Conservation (phyloP, 2,888 invertebrate species). For the Horisme vitalbata region DNA sequence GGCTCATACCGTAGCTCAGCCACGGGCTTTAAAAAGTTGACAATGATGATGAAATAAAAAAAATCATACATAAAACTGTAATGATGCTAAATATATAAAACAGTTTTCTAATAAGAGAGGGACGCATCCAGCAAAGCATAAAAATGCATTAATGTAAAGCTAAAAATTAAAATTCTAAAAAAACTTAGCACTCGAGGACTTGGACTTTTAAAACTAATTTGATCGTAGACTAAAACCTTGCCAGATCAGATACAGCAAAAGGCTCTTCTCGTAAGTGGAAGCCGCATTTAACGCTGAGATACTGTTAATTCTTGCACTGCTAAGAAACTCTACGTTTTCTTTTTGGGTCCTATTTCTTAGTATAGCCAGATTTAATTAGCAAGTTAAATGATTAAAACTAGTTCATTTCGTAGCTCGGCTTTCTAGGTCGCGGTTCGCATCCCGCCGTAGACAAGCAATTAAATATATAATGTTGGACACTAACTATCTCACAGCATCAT, state of each 20-base stretch:
- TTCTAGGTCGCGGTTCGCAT: too few species aligned
- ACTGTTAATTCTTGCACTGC: slow-evolving; percentile 27
- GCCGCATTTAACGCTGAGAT: slow-evolving; percentile 24
- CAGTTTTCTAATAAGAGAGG: too few species aligned
- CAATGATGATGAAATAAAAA: too few species aligned
- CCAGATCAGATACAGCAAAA: slow-evolving; percentile 35
- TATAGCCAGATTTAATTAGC: slow-evolving; percentile 19
- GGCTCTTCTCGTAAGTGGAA: slow-evolving; percentile 27
- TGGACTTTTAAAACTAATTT: slow-evolving; percentile 29
- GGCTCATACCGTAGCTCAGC: too few species aligned
- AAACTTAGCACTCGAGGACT: slow-evolving; percentile 10
- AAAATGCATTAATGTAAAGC: too few species aligned
- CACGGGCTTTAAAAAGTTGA: too few species aligned
- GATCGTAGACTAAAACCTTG: slow-evolving; percentile 31
- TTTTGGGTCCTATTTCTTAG: slow-evolving; percentile 18
- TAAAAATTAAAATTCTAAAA: neutral
- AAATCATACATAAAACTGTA: too few species aligned
- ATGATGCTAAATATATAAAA: slow-evolving; percentile 2
- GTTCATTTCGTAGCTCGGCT: too few species aligned
- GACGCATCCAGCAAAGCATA: too few species aligned
- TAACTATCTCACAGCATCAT: too few species aligned
- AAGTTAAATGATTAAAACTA: slow-evolving; percentile 18
- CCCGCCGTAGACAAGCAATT: too few species aligned
- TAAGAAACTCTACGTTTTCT: slow-evolving; percentile 18
- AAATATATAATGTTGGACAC: too few species aligned